Evolutionary conservation across 1,140 invertebrate genomes (phyloP), one percentile per base, ranked within the genome.

Genomic region (Hyles euphorbiae): DNA sequence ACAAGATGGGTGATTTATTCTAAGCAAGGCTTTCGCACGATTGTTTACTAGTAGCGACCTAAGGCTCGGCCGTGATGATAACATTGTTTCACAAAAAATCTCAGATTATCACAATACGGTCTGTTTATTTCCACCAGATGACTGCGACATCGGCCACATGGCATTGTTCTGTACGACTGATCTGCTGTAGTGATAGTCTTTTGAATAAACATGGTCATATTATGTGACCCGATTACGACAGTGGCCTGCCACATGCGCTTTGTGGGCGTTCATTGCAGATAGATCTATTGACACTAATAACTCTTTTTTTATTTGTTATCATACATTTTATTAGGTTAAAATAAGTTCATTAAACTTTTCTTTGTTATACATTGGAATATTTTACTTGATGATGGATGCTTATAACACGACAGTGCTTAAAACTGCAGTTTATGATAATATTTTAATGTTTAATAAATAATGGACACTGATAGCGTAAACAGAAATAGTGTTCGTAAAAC

Each of bases 11-110:
- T 52, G 34, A 34, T 52, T 52, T 52, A 34, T 55, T 56, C 44
- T 56, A 49, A 63, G 49, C 61, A 63, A 63, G 52, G 56, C 47
- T 63, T 58, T 57, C 53, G 50, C 54, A 58, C 40, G 22, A 53
- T 63, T 63, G 34, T 56, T 5, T 32, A 6, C 36, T 36, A 36
- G 44, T 34, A 7, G 34, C 54, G 56, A 57, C 63, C 63, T 61
- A 53, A 44, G 56, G 11, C 34, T 10, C 34, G 48, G 48, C 43
- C 48, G 12, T 34, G 5, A 12, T 57, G 63, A 65, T 65, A 65
- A 65, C 59, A 52, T 49, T 61, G 52, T 60, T 53, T 50, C 34
- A 59, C 43, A 63, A 59, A 56, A 36, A 54, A 48, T 60, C 36
- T 60, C 53, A 36, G 56, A 63, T 63, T 43, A 58, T 46, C 50